Evolutionary conservation across 2,888 invertebrate species (phyloP).

Genomic region (Synanthedon formicaeformis): DNA sequence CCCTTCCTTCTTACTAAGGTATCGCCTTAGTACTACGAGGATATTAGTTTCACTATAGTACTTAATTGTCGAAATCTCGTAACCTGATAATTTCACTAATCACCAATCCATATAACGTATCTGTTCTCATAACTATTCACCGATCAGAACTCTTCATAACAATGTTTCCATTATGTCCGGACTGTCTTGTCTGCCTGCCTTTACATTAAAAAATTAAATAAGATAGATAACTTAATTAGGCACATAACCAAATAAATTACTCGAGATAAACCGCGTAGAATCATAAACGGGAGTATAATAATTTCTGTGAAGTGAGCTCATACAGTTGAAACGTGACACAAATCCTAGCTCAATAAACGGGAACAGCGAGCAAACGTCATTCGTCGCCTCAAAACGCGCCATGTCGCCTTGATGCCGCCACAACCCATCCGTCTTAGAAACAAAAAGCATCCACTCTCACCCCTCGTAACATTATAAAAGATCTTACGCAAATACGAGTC

Average conservation of each 20-base stretch:
- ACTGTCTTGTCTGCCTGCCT: no score
- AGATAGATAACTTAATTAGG: slow-evolving; percentile 20
- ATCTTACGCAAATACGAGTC: no score
- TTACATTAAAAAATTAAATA: no score
- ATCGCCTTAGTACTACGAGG: no score
- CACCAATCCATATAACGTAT: no score
- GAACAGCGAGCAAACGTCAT: slow-evolving; percentile 22
- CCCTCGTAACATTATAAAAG: slow-evolving; percentile 7
- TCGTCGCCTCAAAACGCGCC: slow-evolving; percentile 1
- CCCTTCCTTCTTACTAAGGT: no score
- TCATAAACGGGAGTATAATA: slow-evolving; percentile 13
- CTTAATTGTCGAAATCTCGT: no score
- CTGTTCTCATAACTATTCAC: no score
- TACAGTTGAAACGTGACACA: slow-evolving; percentile 39
- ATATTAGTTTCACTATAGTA: no score
- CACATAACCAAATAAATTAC: slow-evolving; percentile 23
- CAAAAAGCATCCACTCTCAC: slow-evolving; percentile 18
- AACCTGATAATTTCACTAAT: no score
- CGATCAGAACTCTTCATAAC: no score
- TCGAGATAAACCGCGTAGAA: slow-evolving; percentile 5
- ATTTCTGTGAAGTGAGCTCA: slow-evolving; percentile 32
- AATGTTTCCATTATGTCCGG: no score
- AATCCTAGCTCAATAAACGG: slow-evolving; percentile 39
- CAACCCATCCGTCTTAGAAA: slow-evolving; percentile 24
- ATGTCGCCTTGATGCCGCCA: not conserved